Conservation (phyloP, 2,113 vertebrate genomes). For the Psophia crepitans region DNA sequence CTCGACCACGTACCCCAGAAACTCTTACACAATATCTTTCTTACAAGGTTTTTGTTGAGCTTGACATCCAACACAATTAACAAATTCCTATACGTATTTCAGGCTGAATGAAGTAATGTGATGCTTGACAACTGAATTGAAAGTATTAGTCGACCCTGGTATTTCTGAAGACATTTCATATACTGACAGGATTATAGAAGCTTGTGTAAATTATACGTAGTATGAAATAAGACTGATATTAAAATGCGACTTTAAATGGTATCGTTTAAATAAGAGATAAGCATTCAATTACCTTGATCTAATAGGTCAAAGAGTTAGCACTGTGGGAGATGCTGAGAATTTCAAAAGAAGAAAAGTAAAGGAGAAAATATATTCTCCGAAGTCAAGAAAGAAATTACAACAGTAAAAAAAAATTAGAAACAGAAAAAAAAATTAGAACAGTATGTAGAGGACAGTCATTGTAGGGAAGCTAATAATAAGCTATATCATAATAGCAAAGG, state of each 20-base stretch:
- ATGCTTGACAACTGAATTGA: not conserved
- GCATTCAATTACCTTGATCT: not conserved
- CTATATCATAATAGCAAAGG: constrained; percentile 34
- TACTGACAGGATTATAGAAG: not conserved
- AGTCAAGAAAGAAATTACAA: not conserved
- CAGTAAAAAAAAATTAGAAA: too few species aligned
- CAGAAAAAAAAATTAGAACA: too few species aligned
- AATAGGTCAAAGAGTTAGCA: not conserved
- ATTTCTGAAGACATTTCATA: not conserved
- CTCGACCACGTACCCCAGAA: not conserved
- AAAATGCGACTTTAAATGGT: not conserved
- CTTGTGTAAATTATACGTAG: not conserved
- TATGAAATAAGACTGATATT: not conserved
- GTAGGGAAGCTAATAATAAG: not conserved
- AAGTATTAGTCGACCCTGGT: not conserved
- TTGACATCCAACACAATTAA: not conserved
- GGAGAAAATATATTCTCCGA: not conserved
- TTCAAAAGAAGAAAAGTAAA: not conserved
- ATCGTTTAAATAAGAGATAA: not conserved
- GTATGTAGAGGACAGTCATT: not conserved
- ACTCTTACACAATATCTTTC: not conserved
- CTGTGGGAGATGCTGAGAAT: not conserved
- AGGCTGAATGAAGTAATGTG: not conserved
- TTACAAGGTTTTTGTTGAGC: not conserved
- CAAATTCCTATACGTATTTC: not conserved